Evolutionary conservation across 2,888 invertebrate genomes (phyloP), one percentile per base, ranked within the genome.

Genomic region (Monochamus alternatus): DNA sequence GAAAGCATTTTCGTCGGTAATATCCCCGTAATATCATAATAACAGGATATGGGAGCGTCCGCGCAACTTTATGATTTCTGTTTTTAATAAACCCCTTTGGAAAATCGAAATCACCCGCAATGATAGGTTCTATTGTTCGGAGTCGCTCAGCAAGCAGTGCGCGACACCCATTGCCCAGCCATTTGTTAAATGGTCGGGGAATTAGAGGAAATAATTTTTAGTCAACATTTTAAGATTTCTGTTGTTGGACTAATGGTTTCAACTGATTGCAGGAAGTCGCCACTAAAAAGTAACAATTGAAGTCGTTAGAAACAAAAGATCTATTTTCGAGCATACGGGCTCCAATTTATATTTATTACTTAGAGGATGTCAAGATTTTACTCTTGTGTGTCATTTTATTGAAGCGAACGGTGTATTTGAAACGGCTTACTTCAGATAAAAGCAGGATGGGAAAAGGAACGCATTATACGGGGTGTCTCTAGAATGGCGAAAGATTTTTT

Each of bases 1-100:
- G 85, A 85, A 86, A 85, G 83, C 82, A 84, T 85, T 86, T 85
- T 84, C 82, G 80, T 83, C 83, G 83, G 82, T 75, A 73, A 75
- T 78, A 78, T 75, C 75, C 73, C 73, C 73, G 64, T 77, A 75
- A 85, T 85, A 84, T 80, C 81, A 78, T 85, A 85, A 85, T 85
- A 78, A 78, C 85, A 84, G 85, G 85, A 85, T 84, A 85, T 83
- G 84, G 82, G 84, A 80, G 85, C 80, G 83, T 77, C 82, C 74
- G 12, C 73, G 75, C 75, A 73, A 78, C 77, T 77, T 77, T 79
- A 81, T 81, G 81, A 81, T 79, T 81, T 81, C 81, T 78, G 79
- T 75, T 81, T 79, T 81, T 81, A 81, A 81, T 81, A 81, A 81
- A 81, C 76, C 77, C 74, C 47, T 78, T 77, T 74, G 72, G 74